Percentiles rank a stretch among this genome's conserved stretches.
phyloP scores from a whole-genome alignment of 1,140 invertebrate species.

The Calephelis virginiensis region DNA sequence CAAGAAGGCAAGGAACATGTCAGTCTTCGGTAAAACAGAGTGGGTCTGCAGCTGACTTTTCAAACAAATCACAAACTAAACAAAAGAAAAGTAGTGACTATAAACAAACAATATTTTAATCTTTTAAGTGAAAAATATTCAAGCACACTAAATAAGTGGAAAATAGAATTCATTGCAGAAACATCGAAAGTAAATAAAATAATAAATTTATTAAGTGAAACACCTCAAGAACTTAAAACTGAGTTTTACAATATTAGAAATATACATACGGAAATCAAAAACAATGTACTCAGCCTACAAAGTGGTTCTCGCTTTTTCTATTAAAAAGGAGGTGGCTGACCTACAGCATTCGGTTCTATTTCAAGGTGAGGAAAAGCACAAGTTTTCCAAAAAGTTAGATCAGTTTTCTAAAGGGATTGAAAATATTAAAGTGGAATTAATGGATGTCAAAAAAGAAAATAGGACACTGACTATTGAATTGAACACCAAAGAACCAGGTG shows the following conservation, averaged over 20 bases:
- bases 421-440: neutral
- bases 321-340: neutral
- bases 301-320: neutral
- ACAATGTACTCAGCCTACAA: neutral
- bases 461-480: neutral
- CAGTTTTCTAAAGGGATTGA: neutral
- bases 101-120: too few relatives aligned
- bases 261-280: neutral
- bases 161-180: too few relatives aligned
- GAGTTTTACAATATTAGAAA: conserved; percentile 7
- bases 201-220: neutral
- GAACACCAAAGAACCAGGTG: neutral
- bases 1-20: too few relatives aligned
- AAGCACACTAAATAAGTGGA: too few relatives aligned
- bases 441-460: neutral
- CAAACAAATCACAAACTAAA: too few relatives aligned
- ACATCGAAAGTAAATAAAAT: too few relatives aligned
- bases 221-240: neutral
- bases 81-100: too few relatives aligned
- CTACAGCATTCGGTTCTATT: too few relatives aligned
- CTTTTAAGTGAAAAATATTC: too few relatives aligned
- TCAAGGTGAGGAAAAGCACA: neutral
- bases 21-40: too few relatives aligned
- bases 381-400: neutral
- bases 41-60: too few relatives aligned